Evolutionary conservation across 1,140 invertebrate genomes (phyloP).

Genomic region (Aphis craccivora): DNA sequence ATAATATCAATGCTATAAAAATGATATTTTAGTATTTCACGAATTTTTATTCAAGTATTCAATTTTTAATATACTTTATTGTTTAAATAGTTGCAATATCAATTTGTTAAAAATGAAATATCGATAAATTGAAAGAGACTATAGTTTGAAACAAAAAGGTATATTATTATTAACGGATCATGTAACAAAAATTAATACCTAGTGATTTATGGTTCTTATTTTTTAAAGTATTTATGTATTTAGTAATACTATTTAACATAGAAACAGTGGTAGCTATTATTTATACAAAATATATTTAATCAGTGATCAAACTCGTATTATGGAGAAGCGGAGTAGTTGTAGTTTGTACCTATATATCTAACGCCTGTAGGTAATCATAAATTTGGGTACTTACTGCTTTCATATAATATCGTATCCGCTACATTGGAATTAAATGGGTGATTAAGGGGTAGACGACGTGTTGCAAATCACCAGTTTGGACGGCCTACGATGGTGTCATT

Average conservation of each 20-base stretch:
- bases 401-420: not conserved
- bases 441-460: conserved; percentile 17
- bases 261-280: not conserved
- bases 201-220: not conserved
- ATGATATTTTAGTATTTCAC: not conserved
- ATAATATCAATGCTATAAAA: not conserved
- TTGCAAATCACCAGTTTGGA: conserved; percentile 35
- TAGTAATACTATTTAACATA: not conserved
- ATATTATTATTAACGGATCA: not conserved
- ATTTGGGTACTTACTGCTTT: not conserved
- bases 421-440: not conserved
- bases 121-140: not conserved
- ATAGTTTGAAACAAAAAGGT: not conserved
- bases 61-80: not conserved
- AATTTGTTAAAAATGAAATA: not conserved
- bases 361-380: not conserved
- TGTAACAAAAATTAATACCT: not conserved
- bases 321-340: not conserved
- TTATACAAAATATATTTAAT: not conserved
- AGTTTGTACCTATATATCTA: not conserved
- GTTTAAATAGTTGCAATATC: not conserved
- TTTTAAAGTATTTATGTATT: not conserved
- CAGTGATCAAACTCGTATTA: not conserved
- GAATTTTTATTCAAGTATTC: not conserved
- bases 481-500: conserved; percentile 12